phyloP scores from a whole-genome alignment of 2,888 invertebrate species.

The Tribolium freemani region DNA sequence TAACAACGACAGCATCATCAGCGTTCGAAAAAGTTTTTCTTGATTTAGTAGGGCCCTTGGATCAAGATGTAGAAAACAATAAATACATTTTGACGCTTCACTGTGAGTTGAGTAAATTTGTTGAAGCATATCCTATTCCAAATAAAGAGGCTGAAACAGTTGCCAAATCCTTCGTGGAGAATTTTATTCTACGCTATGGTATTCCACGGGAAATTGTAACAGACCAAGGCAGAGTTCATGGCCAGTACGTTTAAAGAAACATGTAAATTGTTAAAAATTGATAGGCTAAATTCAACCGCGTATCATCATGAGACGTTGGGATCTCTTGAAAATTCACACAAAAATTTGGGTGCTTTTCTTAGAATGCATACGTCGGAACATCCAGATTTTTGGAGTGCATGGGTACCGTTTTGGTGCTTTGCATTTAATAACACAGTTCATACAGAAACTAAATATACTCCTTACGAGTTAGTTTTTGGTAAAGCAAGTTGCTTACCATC shows the following conservation, averaged over 20 bases:
- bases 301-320: conserved; percentile 43
- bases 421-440: too few relatives aligned
- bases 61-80: too few relatives aligned
- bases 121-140: conserved; percentile 37
- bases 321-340: conserved; percentile 41
- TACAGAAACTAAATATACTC: too few relatives aligned
- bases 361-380: neutral
- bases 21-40: too few relatives aligned
- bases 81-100: conserved; percentile 23
- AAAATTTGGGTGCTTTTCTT: neutral
- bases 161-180: too few relatives aligned
- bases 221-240: conserved; percentile 28
- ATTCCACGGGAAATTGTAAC: too few relatives aligned
- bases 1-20: too few relatives aligned
- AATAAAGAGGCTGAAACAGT: too few relatives aligned
- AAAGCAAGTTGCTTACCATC: too few relatives aligned
- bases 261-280: conserved; percentile 4
- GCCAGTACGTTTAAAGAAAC: conserved; percentile 22
- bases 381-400: neutral
- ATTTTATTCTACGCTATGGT: too few relatives aligned
- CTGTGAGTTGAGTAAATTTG: conserved; percentile 36
- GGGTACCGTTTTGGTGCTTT: neutral
- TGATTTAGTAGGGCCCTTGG: too few relatives aligned
- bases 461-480: too few relatives aligned
- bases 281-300: conserved; percentile 5